Evolutionary conservation across 2,888 invertebrate genomes (phyloP), one percentile per base, ranked within the genome.

Genomic region (Prosapia bicincta): DNA sequence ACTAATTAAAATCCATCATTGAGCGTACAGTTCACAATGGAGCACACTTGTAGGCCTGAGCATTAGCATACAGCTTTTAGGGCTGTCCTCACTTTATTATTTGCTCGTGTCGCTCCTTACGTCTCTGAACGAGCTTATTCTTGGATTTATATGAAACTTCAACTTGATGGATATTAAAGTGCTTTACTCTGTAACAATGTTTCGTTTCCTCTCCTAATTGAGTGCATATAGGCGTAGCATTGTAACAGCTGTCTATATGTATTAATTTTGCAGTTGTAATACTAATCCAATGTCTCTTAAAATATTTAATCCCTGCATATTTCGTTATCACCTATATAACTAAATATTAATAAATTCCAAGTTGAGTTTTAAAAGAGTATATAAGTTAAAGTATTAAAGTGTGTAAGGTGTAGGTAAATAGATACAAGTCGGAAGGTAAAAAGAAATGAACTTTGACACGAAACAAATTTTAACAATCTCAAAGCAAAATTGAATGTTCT

Each of bases 1-100:
- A 32, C 77, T 76, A 75, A 76, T 78, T 78, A 78, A 78, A 78
- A 77, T 77, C 77, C 75, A 77, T 77, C 72, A 75, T 75, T 67
- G 38, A 54, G 15, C 26, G 25, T 30, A 38, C 38, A 38, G 38
- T 38, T 38, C 38, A 38, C 38, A 38, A 38, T 38, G 38, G 10
- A 38, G 38, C 38, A 38, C 38, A 38, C 38, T 38, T 38, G 38
- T 38, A 38, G 13, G 38, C 10, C 38, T 38, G 15, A 13, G 15
- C 26, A 25, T 66, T 66, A 66, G 26, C 66, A 66, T 66, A 20
- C 24, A 26, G 66, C 66, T 66, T 66, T 26, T 25, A 66, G 5
- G 2, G 25, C 25, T 25, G 9, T 54, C 38, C 7, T 70, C 24
- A 24, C 26, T 23, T 9, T 20, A 25, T 70, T 38, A 43, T 70